Evolutionary conservation across 2,113 vertebrate genomes (phyloP).

Genomic region (Canis aureus): DNA sequence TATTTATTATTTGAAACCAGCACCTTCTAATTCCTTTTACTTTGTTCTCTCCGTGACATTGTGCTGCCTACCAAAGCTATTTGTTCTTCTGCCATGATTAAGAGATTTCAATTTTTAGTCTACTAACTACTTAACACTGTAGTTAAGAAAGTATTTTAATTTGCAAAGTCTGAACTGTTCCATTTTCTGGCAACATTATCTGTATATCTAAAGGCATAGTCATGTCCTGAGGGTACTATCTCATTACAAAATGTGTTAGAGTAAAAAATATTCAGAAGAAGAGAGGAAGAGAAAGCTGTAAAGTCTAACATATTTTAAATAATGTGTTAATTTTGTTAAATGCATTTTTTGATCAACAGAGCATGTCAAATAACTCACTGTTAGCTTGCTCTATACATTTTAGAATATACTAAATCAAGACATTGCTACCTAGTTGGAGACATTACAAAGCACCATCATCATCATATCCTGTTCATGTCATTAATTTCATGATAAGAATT

Average conservation of each 20-base stretch:
- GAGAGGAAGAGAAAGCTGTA: conserved; percentile 16
- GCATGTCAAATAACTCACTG: background rate
- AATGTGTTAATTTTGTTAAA: conserved; percentile 54
- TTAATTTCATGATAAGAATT: background rate
- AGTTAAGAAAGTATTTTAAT: conserved; percentile 57
- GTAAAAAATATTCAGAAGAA: background rate
- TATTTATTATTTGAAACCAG: background rate
- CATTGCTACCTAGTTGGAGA: background rate
- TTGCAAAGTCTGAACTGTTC: conserved; percentile 45
- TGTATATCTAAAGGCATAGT: conserved; percentile 47
- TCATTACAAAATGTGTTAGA: conserved; percentile 34
- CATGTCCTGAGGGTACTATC: conserved; percentile 34
- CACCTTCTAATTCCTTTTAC: background rate
- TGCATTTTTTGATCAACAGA: background rate
- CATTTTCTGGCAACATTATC: conserved; percentile 26
- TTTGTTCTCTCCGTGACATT: background rate
- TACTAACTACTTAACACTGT: background rate
- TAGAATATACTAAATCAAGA: background rate
- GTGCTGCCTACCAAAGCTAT: background rate
- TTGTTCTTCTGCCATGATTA: background rate
- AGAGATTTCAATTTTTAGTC: conserved; percentile 28
- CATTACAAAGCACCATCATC: background rate
- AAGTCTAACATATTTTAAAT: background rate
- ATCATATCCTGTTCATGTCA: background rate
- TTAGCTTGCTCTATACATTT: background rate